phyloP scores from a whole-genome alignment of 2,888 invertebrate species.

The Caenorhabditis plicata region DNA sequence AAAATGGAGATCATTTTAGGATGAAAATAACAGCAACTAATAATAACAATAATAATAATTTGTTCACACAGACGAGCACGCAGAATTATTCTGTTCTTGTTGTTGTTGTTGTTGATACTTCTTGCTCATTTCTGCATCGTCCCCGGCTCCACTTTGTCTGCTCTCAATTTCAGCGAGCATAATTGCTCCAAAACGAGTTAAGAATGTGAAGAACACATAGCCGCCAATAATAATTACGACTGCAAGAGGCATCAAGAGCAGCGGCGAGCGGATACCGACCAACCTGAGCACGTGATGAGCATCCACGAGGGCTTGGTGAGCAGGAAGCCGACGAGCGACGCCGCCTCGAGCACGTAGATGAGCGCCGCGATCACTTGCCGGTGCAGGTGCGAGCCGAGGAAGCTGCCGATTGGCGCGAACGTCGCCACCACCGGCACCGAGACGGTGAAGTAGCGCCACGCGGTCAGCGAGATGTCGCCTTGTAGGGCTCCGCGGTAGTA shows the following conservation, averaged over 20 bases:
- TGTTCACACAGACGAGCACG: too few species aligned
- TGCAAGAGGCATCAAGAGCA: not conserved
- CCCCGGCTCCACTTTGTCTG: too few species aligned
- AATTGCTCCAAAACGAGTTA: too few species aligned
- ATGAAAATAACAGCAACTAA: too few species aligned
- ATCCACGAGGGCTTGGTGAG: constrained; percentile 44
- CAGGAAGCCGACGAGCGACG: constrained; percentile 50
- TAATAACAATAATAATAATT: too few species aligned
- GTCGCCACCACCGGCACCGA: constrained; percentile 13
- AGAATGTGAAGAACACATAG: constrained; percentile 13
- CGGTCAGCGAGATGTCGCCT: constrained; percentile 32
- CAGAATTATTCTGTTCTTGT: too few species aligned
- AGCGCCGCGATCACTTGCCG: constrained; percentile 47
- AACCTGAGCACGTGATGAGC: constrained; percentile 6
- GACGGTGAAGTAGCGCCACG: constrained; percentile 40
- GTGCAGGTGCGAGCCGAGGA: constrained; percentile 22
- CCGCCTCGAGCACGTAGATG: constrained; percentile 49
- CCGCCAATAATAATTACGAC: constrained; percentile 9
- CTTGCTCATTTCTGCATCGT: too few species aligned
- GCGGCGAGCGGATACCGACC: not conserved
- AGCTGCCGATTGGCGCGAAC: constrained; percentile 12
- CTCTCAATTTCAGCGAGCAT: too few species aligned
- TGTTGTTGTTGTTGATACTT: too few species aligned
- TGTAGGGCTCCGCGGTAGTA: constrained; percentile 55
- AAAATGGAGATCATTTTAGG: too few species aligned